phyloP scores from a whole-genome alignment of 2,888 invertebrate species.

The Tenthredo distinguenda region DNA sequence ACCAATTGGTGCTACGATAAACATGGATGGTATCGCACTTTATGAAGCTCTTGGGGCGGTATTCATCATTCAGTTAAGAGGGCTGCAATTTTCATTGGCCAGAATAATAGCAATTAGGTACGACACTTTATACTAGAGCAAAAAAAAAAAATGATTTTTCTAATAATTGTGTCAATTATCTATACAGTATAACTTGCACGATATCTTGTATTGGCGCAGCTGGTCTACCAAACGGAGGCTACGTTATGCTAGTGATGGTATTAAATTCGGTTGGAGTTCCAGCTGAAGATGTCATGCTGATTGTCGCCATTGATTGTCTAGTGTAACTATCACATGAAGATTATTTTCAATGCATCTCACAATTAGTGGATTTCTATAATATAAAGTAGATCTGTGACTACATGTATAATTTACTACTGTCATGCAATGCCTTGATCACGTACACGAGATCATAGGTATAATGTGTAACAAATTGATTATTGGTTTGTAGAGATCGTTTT shows the following conservation, averaged over 20 bases:
- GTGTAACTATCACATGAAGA: slow-evolving; percentile 84
- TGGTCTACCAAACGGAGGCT: slow-evolving; percentile 96
- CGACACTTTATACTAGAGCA: background rate
- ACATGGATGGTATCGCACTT: slow-evolving; percentile 98
- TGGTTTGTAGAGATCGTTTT: slow-evolving; percentile 72
- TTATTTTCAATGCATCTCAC: slow-evolving; percentile 23
- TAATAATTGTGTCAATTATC: background rate
- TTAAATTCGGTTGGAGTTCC: slow-evolving; percentile 94
- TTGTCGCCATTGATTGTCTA: slow-evolving; percentile 95
- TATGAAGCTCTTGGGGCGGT: slow-evolving; percentile 99
- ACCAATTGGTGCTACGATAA: slow-evolving; percentile 98
- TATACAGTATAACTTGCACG: slow-evolving; percentile 94
- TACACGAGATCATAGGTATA: background rate
- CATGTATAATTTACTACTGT: no score
- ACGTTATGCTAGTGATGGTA: slow-evolving; percentile 98
- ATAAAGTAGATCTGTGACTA: background rate
- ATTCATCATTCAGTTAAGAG: slow-evolving; percentile 96
- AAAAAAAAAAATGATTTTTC: background rate
- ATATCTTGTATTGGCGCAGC: slow-evolving; percentile 98
- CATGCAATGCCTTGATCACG: background rate
- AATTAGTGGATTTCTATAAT: background rate
- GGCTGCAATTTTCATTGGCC: slow-evolving; percentile 90
- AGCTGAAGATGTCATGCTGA: slow-evolving; percentile 93
- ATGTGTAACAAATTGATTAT: slow-evolving; percentile 3
- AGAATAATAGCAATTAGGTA: slow-evolving; percentile 96